Base-by-base conservation (phyloP, 2,797 vertebrate genomes). In the Rhinophrynus dorsalis region DNA sequence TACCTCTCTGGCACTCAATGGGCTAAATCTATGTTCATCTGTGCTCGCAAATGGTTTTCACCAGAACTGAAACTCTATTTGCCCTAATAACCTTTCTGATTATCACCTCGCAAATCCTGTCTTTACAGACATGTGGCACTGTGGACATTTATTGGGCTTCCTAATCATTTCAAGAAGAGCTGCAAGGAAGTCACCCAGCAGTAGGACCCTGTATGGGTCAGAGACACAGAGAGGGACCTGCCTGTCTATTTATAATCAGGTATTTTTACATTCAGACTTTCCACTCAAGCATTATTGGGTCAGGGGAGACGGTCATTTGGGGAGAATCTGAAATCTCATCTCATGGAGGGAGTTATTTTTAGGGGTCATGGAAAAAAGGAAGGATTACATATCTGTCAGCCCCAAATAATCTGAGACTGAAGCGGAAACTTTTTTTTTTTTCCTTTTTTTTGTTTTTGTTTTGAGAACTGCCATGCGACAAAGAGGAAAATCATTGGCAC, bases 211-310 rank as follows among this genome's bases (percentile, higher is more conserved):
- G 48, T 26, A 40, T 29, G 38, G 24, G 21, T 20, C 35, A 15
- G 18, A 24, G 40, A 7, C 51, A 30, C 10, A 10, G 47, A 20
- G 2, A 37, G 9, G 27, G 33, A 21, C 52, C 29, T 27, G 20
- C 21, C 45, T n/a, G 17, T 54, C 83, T 89, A 87, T 91, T 88
- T 90, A 86, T 89, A 84, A 73, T 8, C 0, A 8, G 79, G 78
- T 75, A 84, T 89, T 85, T 84, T 80, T 60, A 51, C 74, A 62
- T 79, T 77, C 77, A 85, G 83, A 86, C 68, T 90, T 88, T 88
- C 82, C 83, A 84, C 75, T 67, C 60, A 78, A 82, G 77, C 68
- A 56, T 63, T 77, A 76, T 56, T 23, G 58, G 72, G 64, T 57
- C 62, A 1, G 5, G 42, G 65, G 65, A 69, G 42, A 68, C 73